Base-by-base conservation (phyloP, 2,797 vertebrate species). In the Spea hammondii region DNA sequence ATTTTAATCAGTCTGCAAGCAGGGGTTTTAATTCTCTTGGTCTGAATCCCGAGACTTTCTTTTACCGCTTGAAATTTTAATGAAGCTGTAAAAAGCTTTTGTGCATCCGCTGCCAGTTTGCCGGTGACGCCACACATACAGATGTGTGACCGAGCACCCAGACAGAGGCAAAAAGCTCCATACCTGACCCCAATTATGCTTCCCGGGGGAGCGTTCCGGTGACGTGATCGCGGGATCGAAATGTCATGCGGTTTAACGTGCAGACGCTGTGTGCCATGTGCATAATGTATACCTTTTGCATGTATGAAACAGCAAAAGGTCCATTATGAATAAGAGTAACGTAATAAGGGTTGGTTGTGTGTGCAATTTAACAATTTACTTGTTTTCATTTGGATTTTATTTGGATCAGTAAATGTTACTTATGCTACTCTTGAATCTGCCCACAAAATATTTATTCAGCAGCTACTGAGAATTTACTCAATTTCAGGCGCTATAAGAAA, bases 61-160 rank as follows among this genome's bases (percentile, higher is more conserved):
- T 72, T 59, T 12, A 14, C 70, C 46, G 44, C 65, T 72, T 78
- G 55, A 65, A 78, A 71, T 80, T 76, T 80, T 76, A 76, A 81
- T 77, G 62, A 72, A 77, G 69, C 57, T 62, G 74, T 54, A 71
- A 76, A 72, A 81, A 77, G 74, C 62, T 67, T 77, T 46, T 49
- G 48, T 12, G 32, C 13, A 17, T 51, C 50, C 64, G 51, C 62
- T 72, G 79, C 53, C 74, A 65, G 73, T 47, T 60, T 47, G 45
- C n/a, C 54, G 46, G 73, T 13, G 67, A 72, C 66, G 79, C 74
- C 68, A 70, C 64, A 60, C 48, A 32, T 59, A 76, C 14, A 72
- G 65, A 70, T 60, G 73, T 67, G 68, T 66, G 59, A 64, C 79
- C 67, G 51, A 71, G 73, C 67, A 72, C 8, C 73, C 51, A 14